Percentiles rank a stretch among this genome's conserved stretches.
These are phyloP conservation scores for Hippocampus comes DNA, from an alignment of 2,113 vertebrate genomes.

Conservation along the genomic window DNA sequence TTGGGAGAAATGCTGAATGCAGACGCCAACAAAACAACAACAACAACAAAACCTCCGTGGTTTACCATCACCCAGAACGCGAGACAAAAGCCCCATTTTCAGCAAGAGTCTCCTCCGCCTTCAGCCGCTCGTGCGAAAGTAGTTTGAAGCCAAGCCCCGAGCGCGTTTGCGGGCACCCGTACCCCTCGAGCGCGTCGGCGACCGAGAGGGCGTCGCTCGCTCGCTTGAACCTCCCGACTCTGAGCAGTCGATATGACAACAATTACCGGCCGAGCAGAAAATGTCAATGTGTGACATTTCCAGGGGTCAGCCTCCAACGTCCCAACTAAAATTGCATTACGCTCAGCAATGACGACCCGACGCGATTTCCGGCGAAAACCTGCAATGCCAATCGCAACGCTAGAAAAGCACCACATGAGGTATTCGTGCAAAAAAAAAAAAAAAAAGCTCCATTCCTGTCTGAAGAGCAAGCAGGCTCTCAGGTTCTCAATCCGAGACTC, in stretches of 20 bases:
- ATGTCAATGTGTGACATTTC: slow-evolving; percentile 54
- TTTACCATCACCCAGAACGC: no score
- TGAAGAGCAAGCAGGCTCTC: no score
- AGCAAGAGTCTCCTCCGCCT: neutral
- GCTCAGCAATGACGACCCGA: neutral
- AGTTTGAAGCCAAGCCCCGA: neutral
- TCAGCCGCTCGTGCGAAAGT: neutral
- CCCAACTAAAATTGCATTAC: slow-evolving; percentile 28
- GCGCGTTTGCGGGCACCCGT: neutral
- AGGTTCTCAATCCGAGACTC: no score
- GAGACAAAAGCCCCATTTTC: no score
- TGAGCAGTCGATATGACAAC: slow-evolving; percentile 44
- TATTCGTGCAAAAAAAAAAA: no score
- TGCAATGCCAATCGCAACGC: no score
- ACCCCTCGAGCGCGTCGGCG: neutral
- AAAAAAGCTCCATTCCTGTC: no score
- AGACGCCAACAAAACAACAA: slow-evolving; percentile 12
- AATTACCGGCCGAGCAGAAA: slow-evolving; percentile 39
- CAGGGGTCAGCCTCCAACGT: slow-evolving; percentile 29
- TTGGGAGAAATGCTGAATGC: slow-evolving; percentile 53
- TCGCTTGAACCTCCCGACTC: slow-evolving; percentile 20
- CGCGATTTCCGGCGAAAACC: neutral
- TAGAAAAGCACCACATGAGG: no score
- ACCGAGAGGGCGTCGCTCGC: slow-evolving; percentile 1
- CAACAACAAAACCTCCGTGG: no score